These are phyloP conservation scores for Asbolus verrucosus DNA, from an alignment of 1,140 invertebrate genomes.

Conservation along the genomic window DNA sequence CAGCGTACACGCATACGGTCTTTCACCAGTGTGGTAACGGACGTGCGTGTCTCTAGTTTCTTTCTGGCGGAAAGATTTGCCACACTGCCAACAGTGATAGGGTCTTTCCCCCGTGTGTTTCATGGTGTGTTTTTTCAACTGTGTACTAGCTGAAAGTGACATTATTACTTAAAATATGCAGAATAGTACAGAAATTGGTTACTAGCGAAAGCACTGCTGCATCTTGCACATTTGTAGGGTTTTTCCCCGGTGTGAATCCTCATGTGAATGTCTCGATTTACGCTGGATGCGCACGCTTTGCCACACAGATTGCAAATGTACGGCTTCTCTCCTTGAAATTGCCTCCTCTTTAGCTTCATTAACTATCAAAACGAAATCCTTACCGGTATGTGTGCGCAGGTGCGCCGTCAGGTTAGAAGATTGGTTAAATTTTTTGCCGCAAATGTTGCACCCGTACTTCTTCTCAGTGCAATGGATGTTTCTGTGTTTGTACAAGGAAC, in stretches of 20 bases:
- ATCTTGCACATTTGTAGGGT: conserved; percentile 11
- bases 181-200: no score
- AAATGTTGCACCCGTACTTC: conserved; percentile 81
- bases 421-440: conserved; percentile 78
- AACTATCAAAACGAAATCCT: conserved; percentile 11
- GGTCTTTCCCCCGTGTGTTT: conserved; percentile 61
- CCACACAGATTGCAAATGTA: conserved; percentile 60
- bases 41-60: conserved; percentile 70
- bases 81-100: conserved; percentile 63
- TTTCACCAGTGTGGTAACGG: conserved; percentile 78
- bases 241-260: conserved; percentile 20
- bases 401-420: conserved; percentile 76
- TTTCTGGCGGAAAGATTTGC: conserved; percentile 61
- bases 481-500: conserved; percentile 71
- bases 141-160: conserved; percentile 58
- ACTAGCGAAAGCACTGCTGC: conserved; percentile 14
- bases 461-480: conserved; percentile 78
- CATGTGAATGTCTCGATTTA: conserved; percentile 18
- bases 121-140: conserved; percentile 60
- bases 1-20: conserved; percentile 71
- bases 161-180: no score
- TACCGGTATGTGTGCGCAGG: conserved; percentile 69
- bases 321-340: conserved; percentile 61
- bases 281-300: conserved; percentile 53
- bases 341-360: no score